Evolutionary conservation across 2,113 vertebrate species (phyloP).

Genomic region (Toxotes jaculatrix): DNA sequence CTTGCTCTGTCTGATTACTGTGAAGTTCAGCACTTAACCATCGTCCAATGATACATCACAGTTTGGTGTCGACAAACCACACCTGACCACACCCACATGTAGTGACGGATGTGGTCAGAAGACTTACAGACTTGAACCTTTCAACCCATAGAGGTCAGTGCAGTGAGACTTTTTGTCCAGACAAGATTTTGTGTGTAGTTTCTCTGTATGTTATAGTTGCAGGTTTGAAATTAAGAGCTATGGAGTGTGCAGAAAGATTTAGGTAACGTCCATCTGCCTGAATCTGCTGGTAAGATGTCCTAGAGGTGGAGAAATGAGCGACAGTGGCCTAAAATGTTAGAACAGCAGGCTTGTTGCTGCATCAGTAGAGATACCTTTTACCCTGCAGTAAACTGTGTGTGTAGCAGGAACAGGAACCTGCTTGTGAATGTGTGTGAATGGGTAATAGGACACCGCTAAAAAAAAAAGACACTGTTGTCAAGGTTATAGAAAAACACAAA

Average conservation of each 20-base stretch:
- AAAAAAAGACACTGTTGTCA: not conserved
- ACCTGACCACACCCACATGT: not conserved
- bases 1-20: not conserved
- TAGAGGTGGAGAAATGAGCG: not conserved
- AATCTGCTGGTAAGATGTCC: not conserved
- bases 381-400: constrained; percentile 15
- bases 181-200: not conserved
- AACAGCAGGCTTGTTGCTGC: constrained; percentile 42
- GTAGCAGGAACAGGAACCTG: not conserved
- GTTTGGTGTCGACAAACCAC: not conserved
- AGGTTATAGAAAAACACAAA: not conserved
- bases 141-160: not conserved
- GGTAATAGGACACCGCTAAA: not conserved
- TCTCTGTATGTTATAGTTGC: not conserved
- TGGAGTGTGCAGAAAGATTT: constrained; percentile 1
- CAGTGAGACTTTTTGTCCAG: not conserved
- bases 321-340: not conserved
- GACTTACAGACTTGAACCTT: too few relatives aligned
- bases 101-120: not conserved
- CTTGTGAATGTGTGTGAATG: not conserved
- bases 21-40: too few relatives aligned
- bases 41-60: not conserved
- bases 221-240: not conserved
- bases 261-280: too few relatives aligned
- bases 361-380: constrained; percentile 30